Evolutionary conservation across 2,888 invertebrate species (phyloP).

Genomic region (Pterostichus niger): DNA sequence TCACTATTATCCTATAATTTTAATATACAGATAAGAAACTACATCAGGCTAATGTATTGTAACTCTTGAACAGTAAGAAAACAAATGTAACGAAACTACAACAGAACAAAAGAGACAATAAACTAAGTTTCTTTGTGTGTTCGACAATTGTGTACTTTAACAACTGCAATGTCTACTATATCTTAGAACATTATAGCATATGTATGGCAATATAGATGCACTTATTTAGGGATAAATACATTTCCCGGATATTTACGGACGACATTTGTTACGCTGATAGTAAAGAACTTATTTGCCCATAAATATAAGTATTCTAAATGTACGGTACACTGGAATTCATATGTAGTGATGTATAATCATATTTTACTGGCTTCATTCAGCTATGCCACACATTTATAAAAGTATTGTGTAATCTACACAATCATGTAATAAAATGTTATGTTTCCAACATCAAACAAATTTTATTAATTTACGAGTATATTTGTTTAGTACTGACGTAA

Average conservation of each 20-base stretch:
- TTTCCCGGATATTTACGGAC: constrained; percentile 24
- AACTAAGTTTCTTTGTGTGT: constrained; percentile 39
- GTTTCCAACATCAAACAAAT: too few species aligned
- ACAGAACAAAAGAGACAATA: constrained; percentile 25
- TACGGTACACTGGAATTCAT: not conserved
- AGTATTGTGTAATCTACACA: too few species aligned
- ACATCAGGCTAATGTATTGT: constrained; percentile 11
- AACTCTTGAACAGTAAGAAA: not conserved
- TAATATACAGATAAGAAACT: not conserved
- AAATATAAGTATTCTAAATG: constrained; percentile 17
- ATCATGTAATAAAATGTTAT: too few species aligned
- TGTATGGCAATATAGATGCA: constrained; percentile 4
- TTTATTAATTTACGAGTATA: too few species aligned
- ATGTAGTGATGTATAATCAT: too few species aligned
- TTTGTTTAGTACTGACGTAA: too few species aligned
- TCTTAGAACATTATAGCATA: constrained; percentile 24
- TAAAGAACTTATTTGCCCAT: constrained; percentile 27
- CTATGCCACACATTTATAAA: too few species aligned
- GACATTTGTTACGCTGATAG: constrained; percentile 14
- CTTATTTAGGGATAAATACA: constrained; percentile 18
- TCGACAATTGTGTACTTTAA: constrained; percentile 33
- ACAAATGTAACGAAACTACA: not conserved
- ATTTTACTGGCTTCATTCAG: not conserved
- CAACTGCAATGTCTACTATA: constrained; percentile 16
- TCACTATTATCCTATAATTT: too few species aligned